Evolutionary conservation across 92 coral and sea anemone genomes (phyloP).

Genomic region (Epizoanthus stellaris): DNA sequence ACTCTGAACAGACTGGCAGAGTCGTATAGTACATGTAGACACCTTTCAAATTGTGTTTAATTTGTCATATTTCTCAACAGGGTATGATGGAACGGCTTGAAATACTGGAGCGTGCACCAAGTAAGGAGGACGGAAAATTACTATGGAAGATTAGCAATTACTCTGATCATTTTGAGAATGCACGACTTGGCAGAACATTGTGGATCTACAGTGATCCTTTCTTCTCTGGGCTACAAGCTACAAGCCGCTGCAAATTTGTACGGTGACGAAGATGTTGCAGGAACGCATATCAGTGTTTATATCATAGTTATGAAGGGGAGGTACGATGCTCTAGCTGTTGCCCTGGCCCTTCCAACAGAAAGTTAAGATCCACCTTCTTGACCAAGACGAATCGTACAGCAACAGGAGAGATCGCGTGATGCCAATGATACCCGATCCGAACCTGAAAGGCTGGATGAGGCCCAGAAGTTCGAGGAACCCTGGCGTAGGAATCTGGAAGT

Average conservation of each 20-base stretch:
- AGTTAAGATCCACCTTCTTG: not conserved
- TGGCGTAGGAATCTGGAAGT: constrained; percentile 9
- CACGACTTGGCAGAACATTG: not conserved
- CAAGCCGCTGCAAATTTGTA: not conserved
- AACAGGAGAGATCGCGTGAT: not conserved
- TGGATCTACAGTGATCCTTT: constrained; percentile 7
- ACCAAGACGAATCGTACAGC: not conserved
- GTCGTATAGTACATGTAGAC: too few species aligned
- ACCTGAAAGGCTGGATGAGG: not conserved
- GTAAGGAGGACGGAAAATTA: constrained; percentile 1
- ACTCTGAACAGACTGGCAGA: too few species aligned
- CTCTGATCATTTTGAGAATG: not conserved
- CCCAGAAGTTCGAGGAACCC: not conserved
- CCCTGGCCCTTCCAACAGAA: not conserved
- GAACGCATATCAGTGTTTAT: not conserved
- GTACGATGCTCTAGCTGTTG: not conserved
- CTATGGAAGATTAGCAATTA: not conserved
- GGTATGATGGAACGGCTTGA: not conserved
- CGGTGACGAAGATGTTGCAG: not conserved
- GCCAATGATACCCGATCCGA: not conserved
- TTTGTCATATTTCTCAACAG: not conserved
- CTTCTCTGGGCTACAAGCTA: constrained; percentile 1
- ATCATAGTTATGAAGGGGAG: not conserved
- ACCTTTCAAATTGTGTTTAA: too few species aligned
- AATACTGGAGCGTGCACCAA: not conserved